Percentiles rank a stretch among this genome's conserved stretches.
These are phyloP conservation scores for Noctua comes DNA, from an alignment of 2,888 invertebrate genomes.

Conservation along the genomic window DNA sequence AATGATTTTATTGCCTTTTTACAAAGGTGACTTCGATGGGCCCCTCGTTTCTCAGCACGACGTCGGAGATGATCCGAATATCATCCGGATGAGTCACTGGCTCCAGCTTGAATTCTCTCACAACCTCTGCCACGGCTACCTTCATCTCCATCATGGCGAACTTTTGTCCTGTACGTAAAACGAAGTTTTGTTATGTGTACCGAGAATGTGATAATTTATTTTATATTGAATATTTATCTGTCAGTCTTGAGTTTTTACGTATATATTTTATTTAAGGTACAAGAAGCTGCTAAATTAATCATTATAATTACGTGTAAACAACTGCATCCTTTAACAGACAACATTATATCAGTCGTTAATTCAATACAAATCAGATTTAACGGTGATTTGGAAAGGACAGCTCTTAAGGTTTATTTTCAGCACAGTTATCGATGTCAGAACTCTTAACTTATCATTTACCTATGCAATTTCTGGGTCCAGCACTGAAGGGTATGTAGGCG, in stretches of 20 bases:
- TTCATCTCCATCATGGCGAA: conserved; percentile 92
- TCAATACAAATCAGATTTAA: no score
- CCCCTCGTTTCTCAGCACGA: conserved; percentile 81
- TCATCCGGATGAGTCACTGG: conserved; percentile 87
- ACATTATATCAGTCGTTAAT: no score
- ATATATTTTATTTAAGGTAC: background rate
- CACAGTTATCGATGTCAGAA: background rate
- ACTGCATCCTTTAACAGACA: no score
- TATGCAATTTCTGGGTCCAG: conserved; percentile 92
- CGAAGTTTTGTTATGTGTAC: background rate
- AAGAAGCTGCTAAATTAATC: background rate
- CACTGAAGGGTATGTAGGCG: conserved; percentile 92
- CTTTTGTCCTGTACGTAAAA: conserved; percentile 89
- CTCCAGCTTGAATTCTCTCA: conserved; percentile 86
- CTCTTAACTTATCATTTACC: conserved; percentile 57
- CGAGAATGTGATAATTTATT: background rate
- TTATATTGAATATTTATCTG: background rate
- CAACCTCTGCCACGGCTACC: conserved; percentile 85
- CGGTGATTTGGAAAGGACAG: background rate
- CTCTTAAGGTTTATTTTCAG: background rate
- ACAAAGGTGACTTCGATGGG: conserved; percentile 82
- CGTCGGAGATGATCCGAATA: conserved; percentile 77
- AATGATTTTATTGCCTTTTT: conserved; percentile 62
- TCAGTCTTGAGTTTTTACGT: background rate
- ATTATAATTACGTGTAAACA: no score